Percentiles rank a stretch among this genome's conserved stretches.
These are phyloP conservation scores for Catamblyrhynchus diadema DNA, from an alignment of 2,797 vertebrate genomes.

Conservation along the genomic window DNA sequence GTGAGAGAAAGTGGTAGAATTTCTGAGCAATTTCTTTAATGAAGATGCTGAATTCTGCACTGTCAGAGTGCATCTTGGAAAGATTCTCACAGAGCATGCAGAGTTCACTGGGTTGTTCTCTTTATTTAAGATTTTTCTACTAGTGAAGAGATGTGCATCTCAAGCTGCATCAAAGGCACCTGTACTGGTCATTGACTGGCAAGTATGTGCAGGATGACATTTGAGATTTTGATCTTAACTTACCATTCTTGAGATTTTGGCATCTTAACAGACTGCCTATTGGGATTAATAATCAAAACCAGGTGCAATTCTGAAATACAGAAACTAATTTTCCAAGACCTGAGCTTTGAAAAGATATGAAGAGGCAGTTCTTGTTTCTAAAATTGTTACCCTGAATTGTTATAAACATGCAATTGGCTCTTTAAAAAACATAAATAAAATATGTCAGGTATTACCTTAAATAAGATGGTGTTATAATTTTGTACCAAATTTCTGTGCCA, in stretches of 20 bases:
- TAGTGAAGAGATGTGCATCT: not conserved
- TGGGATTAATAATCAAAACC: not conserved
- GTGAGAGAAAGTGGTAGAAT: not conserved
- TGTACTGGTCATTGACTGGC: not conserved
- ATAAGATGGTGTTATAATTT: not conserved
- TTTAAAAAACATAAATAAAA: not conserved
- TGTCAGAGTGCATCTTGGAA: not conserved
- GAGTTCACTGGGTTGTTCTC: not conserved
- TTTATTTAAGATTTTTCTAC: not conserved
- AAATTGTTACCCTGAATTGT: not conserved
- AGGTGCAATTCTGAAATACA: not conserved
- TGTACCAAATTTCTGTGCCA: not conserved
- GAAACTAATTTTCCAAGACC: not conserved
- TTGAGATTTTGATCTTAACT: not conserved
- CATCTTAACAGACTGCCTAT: not conserved
- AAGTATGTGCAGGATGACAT: not conserved
- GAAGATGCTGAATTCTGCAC: not conserved
- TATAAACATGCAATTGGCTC: fast-evolving
- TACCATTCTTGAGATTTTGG: not conserved
- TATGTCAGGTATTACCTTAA: not conserved
- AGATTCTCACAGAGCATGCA: not conserved
- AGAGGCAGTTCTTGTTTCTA: not conserved
- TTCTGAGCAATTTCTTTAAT: not conserved
- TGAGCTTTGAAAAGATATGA: not conserved
- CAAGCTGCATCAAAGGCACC: not conserved